phyloP scores from a whole-genome alignment of 2,113 vertebrate genomes.

The Aphelocoma coerulescens region DNA sequence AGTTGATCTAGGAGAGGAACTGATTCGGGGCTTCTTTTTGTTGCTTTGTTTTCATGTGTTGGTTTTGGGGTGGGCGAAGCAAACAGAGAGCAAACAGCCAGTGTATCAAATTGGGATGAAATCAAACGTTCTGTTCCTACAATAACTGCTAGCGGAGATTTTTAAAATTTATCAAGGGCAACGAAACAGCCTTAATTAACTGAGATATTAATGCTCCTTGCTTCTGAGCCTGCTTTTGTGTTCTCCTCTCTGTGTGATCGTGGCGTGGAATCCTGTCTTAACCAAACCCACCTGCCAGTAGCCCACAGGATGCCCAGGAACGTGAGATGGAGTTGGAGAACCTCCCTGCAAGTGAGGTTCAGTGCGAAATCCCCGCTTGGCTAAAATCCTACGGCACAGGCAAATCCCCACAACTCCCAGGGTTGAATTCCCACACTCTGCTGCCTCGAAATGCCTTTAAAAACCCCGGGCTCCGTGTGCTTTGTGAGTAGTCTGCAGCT shows the following conservation, averaged over 20 bases:
- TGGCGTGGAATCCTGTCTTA: background rate
- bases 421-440: background rate
- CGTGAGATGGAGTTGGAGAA: background rate
- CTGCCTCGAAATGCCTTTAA: conserved; percentile 16
- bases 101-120: background rate
- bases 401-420: background rate
- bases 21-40: background rate
- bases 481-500: background rate
- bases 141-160: background rate
- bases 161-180: background rate
- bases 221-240: background rate
- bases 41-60: background rate
- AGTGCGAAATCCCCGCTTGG: background rate
- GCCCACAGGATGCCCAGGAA: background rate
- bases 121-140: background rate
- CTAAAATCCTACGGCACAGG: background rate
- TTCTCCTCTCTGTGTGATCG: background rate
- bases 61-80: background rate
- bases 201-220: background rate
- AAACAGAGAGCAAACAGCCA: background rate
- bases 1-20: background rate
- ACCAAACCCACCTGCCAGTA: background rate
- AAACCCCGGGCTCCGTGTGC: background rate
- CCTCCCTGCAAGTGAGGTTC: background rate
- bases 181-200: conserved; percentile 2